Evolutionary conservation across 1,140 invertebrate genomes (phyloP).

Genomic region (Drosophila kepulauana): DNA sequence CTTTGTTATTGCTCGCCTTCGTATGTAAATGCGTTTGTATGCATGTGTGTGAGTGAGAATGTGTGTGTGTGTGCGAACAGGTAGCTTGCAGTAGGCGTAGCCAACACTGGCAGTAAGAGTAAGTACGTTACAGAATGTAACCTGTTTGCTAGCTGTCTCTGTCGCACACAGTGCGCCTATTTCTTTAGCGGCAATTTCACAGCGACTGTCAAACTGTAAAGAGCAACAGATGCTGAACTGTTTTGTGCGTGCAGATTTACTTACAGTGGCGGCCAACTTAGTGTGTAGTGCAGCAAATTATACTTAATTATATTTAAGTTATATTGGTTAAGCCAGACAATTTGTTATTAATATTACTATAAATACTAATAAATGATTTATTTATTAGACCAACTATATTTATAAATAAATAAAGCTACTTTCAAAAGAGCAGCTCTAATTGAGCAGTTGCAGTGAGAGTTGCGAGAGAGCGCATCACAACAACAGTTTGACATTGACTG

Average conservation of each 20-base stretch:
- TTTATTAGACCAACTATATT: too few species aligned
- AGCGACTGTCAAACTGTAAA: constrained; percentile 50
- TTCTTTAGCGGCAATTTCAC: constrained; percentile 4
- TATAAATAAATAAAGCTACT: too few species aligned
- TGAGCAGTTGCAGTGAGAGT: constrained; percentile 27
- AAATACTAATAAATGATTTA: too few species aligned
- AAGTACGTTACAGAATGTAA: constrained; percentile 46
- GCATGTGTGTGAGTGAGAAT: constrained; percentile 9
- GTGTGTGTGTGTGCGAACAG: constrained; percentile 49
- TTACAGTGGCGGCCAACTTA: constrained; percentile 24
- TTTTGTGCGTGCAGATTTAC: neutral
- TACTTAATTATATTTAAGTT: neutral
- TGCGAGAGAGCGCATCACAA: constrained; percentile 4
- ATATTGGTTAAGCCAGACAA: too few species aligned
- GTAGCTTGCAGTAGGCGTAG: constrained; percentile 67
- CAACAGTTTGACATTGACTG: constrained; percentile 43
- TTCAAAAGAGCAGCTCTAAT: constrained; percentile 8
- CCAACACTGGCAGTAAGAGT: constrained; percentile 14
- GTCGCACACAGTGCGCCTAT: constrained; percentile 20
- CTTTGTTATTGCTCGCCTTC: constrained; percentile 51
- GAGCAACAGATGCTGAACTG: constrained; percentile 37
- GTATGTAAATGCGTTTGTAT: constrained; percentile 13
- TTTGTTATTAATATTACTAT: neutral
- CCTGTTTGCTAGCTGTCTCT: constrained; percentile 65
- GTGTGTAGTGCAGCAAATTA: neutral